phyloP scores from a whole-genome alignment of 2,888 invertebrate species.

The Endotricha flammealis region DNA sequence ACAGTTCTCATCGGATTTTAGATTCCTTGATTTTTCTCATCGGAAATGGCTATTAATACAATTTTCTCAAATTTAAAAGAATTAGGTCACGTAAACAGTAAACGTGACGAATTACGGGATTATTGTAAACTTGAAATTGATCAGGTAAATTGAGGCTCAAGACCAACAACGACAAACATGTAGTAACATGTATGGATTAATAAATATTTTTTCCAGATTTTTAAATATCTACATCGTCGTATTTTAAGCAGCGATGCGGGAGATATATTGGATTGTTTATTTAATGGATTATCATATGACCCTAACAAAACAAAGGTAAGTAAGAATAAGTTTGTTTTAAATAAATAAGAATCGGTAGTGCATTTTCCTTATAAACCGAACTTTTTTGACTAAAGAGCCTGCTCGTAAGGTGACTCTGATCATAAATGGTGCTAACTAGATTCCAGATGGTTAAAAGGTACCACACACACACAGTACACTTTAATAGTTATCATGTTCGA shows the following conservation, averaged over 20 bases:
- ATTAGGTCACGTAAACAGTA: conserved; percentile 45
- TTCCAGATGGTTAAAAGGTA: no score
- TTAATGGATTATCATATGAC: conserved; percentile 52
- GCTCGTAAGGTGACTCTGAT: no score
- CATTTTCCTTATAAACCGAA: no score
- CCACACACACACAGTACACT: no score
- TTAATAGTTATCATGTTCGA: no score
- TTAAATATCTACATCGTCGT: conserved; percentile 43
- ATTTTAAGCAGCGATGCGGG: conserved; percentile 55
- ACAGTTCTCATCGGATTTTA: no score
- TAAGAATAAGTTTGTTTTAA: no score
- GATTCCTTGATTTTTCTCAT: no score
- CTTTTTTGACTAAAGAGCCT: no score
- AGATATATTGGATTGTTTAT: conserved; percentile 48
- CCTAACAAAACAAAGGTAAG: conserved; percentile 51
- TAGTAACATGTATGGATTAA: not conserved
- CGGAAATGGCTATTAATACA: conserved; percentile 39
- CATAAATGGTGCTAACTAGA: no score
- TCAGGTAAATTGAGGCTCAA: conserved; percentile 30
- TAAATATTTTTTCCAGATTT: conserved; percentile 37
- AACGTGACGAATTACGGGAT: conserved; percentile 48
- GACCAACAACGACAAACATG: not conserved
- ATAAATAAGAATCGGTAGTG: no score
- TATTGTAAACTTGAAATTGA: conserved; percentile 47
- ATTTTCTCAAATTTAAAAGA: conserved; percentile 47